A percentile compares a stretch with the other conserved stretches of the same genome.
Evolutionary conservation across 2,113 vertebrate genomes (phyloP).

Genomic region (Gymnocephalus cernua): DNA sequence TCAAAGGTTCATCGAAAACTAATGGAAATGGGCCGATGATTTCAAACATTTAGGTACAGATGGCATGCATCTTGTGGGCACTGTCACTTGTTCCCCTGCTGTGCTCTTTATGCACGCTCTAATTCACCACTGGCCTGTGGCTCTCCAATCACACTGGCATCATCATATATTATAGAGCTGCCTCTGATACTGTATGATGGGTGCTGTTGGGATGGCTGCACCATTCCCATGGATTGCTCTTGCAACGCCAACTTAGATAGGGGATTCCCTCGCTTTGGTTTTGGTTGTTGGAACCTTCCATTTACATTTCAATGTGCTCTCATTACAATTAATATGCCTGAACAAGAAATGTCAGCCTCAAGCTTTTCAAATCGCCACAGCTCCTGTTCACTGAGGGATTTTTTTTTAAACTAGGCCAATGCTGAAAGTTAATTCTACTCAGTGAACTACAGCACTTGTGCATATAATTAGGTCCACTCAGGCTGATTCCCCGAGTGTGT

Average conservation of each 20-base stretch:
- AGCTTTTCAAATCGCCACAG: conserved; percentile 13
- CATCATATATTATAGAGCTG: conserved; percentile 44
- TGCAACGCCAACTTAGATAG: neutral
- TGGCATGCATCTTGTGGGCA: conserved; percentile 18
- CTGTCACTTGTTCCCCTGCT: conserved; percentile 31
- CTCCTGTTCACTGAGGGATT: conserved; percentile 20
- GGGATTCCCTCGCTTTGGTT: conserved; percentile 19
- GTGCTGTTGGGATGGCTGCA: conserved; percentile 15
- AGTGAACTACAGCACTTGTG: conserved; percentile 36
- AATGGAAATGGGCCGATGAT: neutral
- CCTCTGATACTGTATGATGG: conserved; percentile 30
- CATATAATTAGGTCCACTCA: conserved; percentile 20
- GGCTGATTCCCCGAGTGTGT: neutral
- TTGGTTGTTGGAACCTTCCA: neutral
- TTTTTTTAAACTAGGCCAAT: conserved; percentile 61
- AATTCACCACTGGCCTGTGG: conserved; percentile 66
- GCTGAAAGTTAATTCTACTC: conserved; percentile 47
- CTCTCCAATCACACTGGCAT: conserved; percentile 36
- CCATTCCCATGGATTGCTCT: neutral
- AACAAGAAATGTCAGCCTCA: conserved; percentile 6
- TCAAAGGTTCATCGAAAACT: neutral
- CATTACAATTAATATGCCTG: neutral
- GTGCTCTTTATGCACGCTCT: conserved; percentile 67
- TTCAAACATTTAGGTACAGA: neutral
- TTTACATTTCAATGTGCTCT: neutral